phyloP scores from a whole-genome alignment of 2,888 invertebrate species.

The Tinea pellionella region DNA sequence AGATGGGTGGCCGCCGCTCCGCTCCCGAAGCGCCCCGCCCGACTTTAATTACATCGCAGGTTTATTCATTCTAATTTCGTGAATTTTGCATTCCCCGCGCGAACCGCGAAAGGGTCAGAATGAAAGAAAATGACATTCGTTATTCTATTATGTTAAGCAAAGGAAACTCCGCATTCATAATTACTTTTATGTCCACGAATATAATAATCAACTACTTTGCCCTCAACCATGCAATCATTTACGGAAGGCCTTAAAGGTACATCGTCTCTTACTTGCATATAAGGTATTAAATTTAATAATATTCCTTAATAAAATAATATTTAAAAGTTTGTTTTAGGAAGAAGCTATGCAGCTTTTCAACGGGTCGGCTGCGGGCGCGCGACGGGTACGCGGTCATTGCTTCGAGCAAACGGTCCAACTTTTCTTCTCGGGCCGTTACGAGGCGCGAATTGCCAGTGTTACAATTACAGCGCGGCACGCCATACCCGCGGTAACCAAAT shows the following conservation, averaged over 20 bases:
- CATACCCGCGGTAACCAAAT: conserved; percentile 69
- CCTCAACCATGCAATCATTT: neutral
- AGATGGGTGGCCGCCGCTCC: conserved; percentile 54
- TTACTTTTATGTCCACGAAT: conserved; percentile 45
- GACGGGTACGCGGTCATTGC: conserved; percentile 29
- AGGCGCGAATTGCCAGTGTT: conserved; percentile 67
- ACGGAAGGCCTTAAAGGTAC: no score
- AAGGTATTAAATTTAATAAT: no score
- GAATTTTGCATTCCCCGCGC: conserved; percentile 65
- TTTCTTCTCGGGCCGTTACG: conserved; percentile 64
- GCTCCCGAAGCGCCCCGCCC: conserved; percentile 40
- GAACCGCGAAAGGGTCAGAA: conserved; percentile 66
- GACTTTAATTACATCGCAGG: conserved; percentile 64
- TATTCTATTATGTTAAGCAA: conserved; percentile 64
- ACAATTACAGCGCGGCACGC: conserved; percentile 66
- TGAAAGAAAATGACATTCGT: conserved; percentile 68
- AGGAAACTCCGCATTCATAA: conserved; percentile 48
- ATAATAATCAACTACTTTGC: conserved; percentile 23
- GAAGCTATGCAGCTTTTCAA: neutral
- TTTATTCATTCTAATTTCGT: conserved; percentile 66
- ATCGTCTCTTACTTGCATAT: no score
- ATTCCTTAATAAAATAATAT: neutral
- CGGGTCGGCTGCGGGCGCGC: neutral
- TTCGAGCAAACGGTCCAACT: conserved; percentile 53
- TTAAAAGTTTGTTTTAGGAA: neutral